Conservation (phyloP, 2,797 vertebrate genomes). For the Hafferia zeledoni region DNA sequence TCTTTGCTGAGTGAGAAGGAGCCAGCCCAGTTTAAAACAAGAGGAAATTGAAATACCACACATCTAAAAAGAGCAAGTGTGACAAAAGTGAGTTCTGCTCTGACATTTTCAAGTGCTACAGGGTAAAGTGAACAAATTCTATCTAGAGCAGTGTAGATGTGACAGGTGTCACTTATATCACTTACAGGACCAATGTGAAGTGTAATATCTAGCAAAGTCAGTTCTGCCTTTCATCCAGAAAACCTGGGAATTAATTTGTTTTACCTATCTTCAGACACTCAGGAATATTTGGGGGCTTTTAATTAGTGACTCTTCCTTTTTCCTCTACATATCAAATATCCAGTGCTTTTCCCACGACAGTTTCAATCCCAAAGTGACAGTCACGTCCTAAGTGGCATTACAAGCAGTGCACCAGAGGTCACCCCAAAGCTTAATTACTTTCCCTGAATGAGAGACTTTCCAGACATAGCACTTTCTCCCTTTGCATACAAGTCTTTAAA, state of each 20-base stretch:
- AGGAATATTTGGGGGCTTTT: not conserved
- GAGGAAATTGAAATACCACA: slow-evolving; percentile 11
- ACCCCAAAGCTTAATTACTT: not conserved
- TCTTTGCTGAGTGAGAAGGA: slow-evolving; percentile 28
- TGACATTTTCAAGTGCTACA: slow-evolving; percentile 18
- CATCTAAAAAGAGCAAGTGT: slow-evolving; percentile 55
- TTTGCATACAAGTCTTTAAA: not conserved
- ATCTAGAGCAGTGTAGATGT: not conserved
- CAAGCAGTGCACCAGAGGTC: not conserved
- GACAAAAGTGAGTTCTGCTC: slow-evolving; percentile 49
- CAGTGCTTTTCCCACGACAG: not conserved
- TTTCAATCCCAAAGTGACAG: not conserved
- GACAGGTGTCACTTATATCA: not conserved
- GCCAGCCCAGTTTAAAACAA: slow-evolving; percentile 34
- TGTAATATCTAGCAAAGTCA: not conserved
- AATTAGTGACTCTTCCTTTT: not conserved
- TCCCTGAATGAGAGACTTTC: not conserved
- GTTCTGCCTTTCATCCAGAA: not conserved
- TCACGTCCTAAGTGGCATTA: not conserved
- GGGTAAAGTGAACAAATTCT: not conserved
- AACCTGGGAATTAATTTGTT: not conserved
- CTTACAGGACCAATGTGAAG: not conserved
- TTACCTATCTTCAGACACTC: not conserved
- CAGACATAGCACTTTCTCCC: not conserved
- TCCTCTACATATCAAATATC: not conserved